These are phyloP conservation scores for Graptemys geographica DNA, from an alignment of 2,797 vertebrate species.

Conservation along the genomic window DNA sequence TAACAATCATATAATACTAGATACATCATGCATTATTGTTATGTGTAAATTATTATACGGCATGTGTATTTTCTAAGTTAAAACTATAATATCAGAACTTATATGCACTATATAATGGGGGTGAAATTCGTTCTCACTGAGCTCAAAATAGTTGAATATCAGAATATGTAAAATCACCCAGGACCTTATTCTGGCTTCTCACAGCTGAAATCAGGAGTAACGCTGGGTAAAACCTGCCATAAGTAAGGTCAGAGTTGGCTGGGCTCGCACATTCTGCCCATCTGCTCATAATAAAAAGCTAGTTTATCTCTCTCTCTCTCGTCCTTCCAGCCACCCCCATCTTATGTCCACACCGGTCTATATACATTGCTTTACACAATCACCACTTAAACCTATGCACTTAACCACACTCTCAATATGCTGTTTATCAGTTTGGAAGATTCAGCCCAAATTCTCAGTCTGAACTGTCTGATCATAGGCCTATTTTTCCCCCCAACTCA, in stretches of 20 bases:
- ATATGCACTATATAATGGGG: background rate
- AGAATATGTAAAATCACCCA: background rate
- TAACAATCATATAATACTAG: too few species aligned
- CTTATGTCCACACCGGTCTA: rapidly evolving
- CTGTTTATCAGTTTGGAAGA: rapidly evolving
- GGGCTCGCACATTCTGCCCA: background rate
- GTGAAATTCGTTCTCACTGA: background rate
- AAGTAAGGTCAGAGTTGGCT: background rate
- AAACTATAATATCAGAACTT: background rate
- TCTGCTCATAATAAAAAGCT: background rate
- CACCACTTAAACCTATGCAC: background rate
- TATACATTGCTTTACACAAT: too few species aligned
- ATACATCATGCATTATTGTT: too few species aligned
- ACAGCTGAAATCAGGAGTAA: background rate
- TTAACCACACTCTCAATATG: rapidly evolving
- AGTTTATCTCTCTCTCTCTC: background rate
- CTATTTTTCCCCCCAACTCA: background rate
- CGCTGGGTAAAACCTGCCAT: background rate
- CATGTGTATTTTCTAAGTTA: background rate
- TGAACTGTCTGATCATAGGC: background rate
- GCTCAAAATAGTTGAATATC: background rate
- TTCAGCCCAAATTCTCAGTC: background rate
- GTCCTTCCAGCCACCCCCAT: background rate
- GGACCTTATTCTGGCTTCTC: background rate
- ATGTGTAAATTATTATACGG: too few species aligned